These are phyloP conservation scores for Luidia sarsii DNA, from an alignment of 53 echinoderm and acorn worm genomes.

Conservation along the genomic window DNA sequence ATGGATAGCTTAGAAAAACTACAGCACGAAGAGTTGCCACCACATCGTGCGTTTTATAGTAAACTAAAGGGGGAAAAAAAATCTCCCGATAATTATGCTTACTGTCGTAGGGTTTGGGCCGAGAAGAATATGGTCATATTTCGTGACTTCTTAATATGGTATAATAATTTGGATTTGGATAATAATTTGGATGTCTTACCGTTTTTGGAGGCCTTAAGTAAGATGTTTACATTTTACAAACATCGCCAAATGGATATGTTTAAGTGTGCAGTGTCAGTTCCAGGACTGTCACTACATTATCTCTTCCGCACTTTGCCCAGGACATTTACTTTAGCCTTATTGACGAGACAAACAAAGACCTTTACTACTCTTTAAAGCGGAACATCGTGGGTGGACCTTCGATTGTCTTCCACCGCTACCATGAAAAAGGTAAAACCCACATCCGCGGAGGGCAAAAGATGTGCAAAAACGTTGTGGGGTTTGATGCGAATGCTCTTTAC, in stretches of 20 bases:
- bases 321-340: neutral
- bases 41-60: slow-evolving; percentile 23
- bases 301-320: neutral
- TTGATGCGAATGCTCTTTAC: slow-evolving; percentile 53
- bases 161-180: no score
- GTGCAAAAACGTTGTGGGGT: slow-evolving; percentile 50
- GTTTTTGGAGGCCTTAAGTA: neutral
- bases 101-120: slow-evolving; percentile 49
- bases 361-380: neutral
- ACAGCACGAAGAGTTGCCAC: neutral
- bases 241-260: slow-evolving; percentile 32
- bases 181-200: slow-evolving; percentile 27
- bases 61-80: slow-evolving; percentile 9
- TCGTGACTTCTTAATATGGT: slow-evolving; percentile 28
- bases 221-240: neutral
- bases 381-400: slow-evolving; percentile 43
- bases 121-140: slow-evolving; percentile 46
- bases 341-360: neutral
- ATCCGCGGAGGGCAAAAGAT: slow-evolving; percentile 36
- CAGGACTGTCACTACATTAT: neutral
- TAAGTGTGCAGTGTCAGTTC: neutral
- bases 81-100: slow-evolving; percentile 35
- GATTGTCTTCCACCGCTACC: slow-evolving; percentile 51
- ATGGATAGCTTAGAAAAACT: neutral
- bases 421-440: slow-evolving; percentile 25